Evolutionary conservation across 2,113 vertebrate species (phyloP), one percentile per base, ranked within the genome.

Genomic region (Brachypteracias leptosomus): DNA sequence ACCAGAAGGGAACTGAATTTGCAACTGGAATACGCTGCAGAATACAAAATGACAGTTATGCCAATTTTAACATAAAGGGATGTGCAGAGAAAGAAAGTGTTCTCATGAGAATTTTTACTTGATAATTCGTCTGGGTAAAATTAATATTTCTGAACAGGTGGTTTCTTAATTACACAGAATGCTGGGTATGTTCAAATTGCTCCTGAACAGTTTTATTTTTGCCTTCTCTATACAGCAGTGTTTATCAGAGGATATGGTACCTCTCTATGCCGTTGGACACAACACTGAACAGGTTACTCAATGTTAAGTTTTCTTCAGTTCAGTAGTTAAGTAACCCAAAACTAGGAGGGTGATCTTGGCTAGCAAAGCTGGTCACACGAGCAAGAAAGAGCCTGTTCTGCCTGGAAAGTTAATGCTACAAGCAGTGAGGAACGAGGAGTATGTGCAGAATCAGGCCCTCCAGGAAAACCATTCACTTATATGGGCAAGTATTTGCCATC

Each of bases 131-230:
- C 65, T 16, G 44, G 44, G 11, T 31, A 38, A 76, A 75, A 22
- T 10, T 85, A 47, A 13, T 67, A 16, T 73, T 85, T 89, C 55
- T 68, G 18, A 93, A 20, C 73, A 98, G 97, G 96, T 88, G 98
- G 98, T 89, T 98, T 98, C 68, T 96, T 98, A 93, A 98, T 98
- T 96, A 98, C 93, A 35, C 97, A 98, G 97, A 93, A 97, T 98
- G 97, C 47, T 98, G 88, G 97, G 98, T 94, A 98, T 98, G 98
- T 98, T 98, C 83, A 98, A 98, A 82, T 98, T 97, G 97, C 98
- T 47, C 96, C 98, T 38, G 98, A 98, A 88, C 95, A 98, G 75
- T 98, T 98, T 95, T 97, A 98, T 71, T 95, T 98, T 74, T 98
- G 98, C 55, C 54, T 96, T 20, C 84, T 98, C 78, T 97, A 98